Evolutionary conservation across 2,888 invertebrate species (phyloP).

Genomic region (Phasia obesa): DNA sequence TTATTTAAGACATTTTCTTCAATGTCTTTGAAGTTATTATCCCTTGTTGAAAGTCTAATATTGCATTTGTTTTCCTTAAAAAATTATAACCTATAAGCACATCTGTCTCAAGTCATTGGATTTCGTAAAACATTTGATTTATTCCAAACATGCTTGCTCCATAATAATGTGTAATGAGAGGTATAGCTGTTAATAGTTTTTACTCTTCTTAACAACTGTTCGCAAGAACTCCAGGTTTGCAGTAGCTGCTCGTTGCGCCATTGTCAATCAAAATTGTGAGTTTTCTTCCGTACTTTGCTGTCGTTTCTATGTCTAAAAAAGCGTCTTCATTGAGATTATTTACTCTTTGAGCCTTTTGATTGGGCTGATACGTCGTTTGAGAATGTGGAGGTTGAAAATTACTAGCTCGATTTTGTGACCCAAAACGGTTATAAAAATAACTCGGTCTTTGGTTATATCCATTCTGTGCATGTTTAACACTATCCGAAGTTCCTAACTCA

Average conservation of each 20-base stretch:
- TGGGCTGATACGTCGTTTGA: too few relatives aligned
- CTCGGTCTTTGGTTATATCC: background rate
- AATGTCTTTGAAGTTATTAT: slow-evolving; percentile 13
- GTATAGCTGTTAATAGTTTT: slow-evolving; percentile 26
- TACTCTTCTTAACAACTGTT: background rate
- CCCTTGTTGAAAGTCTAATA: slow-evolving; percentile 7
- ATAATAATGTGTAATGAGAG: slow-evolving; percentile 24
- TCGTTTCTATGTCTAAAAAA: too few relatives aligned
- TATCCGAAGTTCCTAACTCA: slow-evolving; percentile 2
- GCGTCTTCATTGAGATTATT: too few relatives aligned
- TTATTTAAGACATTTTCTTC: slow-evolving; percentile 4
- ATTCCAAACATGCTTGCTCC: slow-evolving; percentile 24
- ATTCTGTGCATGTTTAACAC: slow-evolving; percentile 4
- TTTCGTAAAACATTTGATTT: slow-evolving; percentile 26
- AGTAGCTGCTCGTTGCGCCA: background rate
- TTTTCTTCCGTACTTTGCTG: too few relatives aligned
- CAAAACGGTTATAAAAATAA: slow-evolving; percentile 11
- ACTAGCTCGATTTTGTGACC: slow-evolving; percentile 11
- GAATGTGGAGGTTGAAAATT: slow-evolving; percentile 6
- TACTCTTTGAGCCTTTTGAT: slow-evolving; percentile 8
- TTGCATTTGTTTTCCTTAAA: background rate
- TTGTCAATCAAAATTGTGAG: too few relatives aligned
- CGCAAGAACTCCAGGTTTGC: background rate
- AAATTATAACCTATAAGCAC: background rate
- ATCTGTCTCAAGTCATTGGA: slow-evolving; percentile 8